A percentile compares a stretch with the other conserved stretches of the same genome.
These are phyloP conservation scores for Lepus oiostolus DNA, from an alignment of 2,797 vertebrate species.

Conservation along the genomic window DNA sequence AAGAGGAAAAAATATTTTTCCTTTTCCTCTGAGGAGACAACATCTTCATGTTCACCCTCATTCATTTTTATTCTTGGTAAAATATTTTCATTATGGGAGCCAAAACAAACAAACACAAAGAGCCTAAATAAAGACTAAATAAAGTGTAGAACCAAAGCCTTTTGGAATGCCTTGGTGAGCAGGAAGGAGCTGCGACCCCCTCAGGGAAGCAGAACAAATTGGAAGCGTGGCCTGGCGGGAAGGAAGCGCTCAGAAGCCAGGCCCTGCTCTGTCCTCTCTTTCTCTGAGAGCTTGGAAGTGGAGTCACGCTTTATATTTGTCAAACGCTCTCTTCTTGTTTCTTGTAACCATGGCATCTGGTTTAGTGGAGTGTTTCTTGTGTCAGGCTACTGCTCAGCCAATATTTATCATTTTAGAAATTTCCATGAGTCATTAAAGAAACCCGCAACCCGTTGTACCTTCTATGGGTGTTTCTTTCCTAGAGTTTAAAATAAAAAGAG, in stretches of 20 bases:
- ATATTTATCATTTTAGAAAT: conserved; percentile 83
- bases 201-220: conserved; percentile 47
- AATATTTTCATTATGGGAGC: conserved; percentile 59
- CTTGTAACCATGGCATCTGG: conserved; percentile 76
- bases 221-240: background rate
- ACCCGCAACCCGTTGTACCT: conserved; percentile 40
- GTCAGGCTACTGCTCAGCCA: conserved; percentile 72
- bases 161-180: conserved; percentile 49
- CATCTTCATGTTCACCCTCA: conserved; percentile 58
- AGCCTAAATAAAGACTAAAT: conserved; percentile 17
- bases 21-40: conserved; percentile 31
- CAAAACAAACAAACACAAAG: background rate
- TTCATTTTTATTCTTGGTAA: conserved; percentile 67
- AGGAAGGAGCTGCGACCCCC: conserved; percentile 3
- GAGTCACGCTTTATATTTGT: conserved; percentile 73
- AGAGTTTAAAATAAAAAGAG: conserved; percentile 50
- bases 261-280: conserved; percentile 22
- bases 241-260: background rate
- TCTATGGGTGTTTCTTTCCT: conserved; percentile 73
- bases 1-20: conserved; percentile 45
- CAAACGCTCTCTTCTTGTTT: conserved; percentile 61
- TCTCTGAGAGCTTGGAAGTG: conserved; percentile 14
- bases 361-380: conserved; percentile 69
- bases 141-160: conserved; percentile 56
- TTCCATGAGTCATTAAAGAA: conserved; percentile 84